Conservation (phyloP, 2,113 vertebrate species). For the cat (Felis catus) region DNA sequence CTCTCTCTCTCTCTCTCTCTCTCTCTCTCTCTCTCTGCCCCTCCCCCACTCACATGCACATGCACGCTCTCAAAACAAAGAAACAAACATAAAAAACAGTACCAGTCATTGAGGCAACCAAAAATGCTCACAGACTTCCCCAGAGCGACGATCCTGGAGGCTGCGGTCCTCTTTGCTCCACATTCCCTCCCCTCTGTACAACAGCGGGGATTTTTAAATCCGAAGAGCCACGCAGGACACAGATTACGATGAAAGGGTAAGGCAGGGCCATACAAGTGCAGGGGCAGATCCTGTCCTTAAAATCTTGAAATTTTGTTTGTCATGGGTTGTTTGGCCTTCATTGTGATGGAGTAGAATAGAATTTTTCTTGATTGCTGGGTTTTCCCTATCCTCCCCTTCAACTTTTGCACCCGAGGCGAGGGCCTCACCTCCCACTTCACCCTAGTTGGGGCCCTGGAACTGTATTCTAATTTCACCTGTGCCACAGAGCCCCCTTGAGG, state of each 20-base stretch:
- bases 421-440: background rate
- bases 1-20: too few relatives aligned
- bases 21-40: too few relatives aligned
- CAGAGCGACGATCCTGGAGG: background rate
- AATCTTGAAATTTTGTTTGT: background rate
- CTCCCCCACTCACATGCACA: too few relatives aligned
- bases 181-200: background rate
- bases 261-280: background rate
- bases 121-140: background rate
- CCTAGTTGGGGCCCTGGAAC: background rate
- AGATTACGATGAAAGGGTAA: background rate
- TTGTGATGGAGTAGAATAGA: background rate
- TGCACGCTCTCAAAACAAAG: too few relatives aligned
- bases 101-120: background rate
- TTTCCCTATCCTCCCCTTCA: background rate
- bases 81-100: too few relatives aligned
- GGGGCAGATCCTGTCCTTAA: background rate
- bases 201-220: background rate
- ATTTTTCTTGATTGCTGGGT: background rate
- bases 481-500: background rate
- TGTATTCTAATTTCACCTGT: background rate
- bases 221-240: background rate
- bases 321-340: background rate
- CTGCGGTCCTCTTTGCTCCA: background rate
- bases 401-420: background rate